A percentile compares a stretch with the other conserved stretches of the same genome.
Evolutionary conservation across 2,888 invertebrate species (phyloP).

Genomic region (Linhomoeus sp.): DNA sequence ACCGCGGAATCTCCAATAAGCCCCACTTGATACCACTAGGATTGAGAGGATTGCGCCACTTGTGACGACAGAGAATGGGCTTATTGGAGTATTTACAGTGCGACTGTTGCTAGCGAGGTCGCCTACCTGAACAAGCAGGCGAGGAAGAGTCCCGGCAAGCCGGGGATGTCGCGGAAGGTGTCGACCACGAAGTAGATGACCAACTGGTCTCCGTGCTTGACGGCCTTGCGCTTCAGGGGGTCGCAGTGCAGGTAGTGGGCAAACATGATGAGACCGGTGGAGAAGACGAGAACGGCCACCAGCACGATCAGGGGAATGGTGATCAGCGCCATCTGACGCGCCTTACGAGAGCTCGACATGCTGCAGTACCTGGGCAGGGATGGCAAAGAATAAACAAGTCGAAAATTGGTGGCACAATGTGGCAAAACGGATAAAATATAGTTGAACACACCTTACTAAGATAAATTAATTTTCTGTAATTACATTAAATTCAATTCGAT

Average conservation of each 20-base stretch:
- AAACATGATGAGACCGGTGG: slow-evolving; percentile 16
- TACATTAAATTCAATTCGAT: too few species aligned
- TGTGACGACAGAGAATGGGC: too few species aligned
- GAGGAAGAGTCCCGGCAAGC: slow-evolving; percentile 7
- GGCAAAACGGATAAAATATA: not conserved
- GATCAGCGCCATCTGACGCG: not conserved
- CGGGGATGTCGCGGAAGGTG: not conserved
- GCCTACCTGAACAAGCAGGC: slow-evolving; percentile 8
- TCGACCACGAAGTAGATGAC: slow-evolving; percentile 3
- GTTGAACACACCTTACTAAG: slow-evolving; percentile 1
- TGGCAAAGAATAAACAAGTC: slow-evolving; percentile 8
- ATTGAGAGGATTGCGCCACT: too few species aligned
- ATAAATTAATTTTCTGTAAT: too few species aligned
- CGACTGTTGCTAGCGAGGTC: too few species aligned
- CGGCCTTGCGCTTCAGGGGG: slow-evolving; percentile 12
- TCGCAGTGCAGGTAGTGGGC: slow-evolving; percentile 21
- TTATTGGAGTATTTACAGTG: too few species aligned
- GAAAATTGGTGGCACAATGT: slow-evolving; percentile 7
- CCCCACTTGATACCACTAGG: too few species aligned
- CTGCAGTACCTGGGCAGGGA: too few species aligned
- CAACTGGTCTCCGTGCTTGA: slow-evolving; percentile 10
- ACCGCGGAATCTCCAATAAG: too few species aligned
- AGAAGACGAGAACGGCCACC: slow-evolving; percentile 9
- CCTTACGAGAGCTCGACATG: not conserved
- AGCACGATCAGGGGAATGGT: slow-evolving; percentile 7